Percentiles rank a stretch among this genome's conserved stretches.
phyloP scores from a whole-genome alignment of 2,797 vertebrate genomes.

The Masticophis lateralis region DNA sequence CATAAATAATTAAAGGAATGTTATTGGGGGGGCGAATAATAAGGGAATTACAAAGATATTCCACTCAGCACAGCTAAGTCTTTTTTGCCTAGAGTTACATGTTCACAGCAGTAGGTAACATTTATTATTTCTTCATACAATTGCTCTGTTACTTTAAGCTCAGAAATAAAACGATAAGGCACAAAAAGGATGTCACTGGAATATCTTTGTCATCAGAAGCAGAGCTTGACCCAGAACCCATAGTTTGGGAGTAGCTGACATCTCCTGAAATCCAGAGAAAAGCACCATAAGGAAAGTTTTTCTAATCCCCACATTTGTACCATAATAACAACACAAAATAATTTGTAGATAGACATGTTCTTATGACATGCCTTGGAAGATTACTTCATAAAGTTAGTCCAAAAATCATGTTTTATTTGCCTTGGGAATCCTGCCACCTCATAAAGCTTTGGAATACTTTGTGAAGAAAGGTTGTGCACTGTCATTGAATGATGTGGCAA shows the following conservation, averaged over 20 bases:
- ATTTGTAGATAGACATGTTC: not conserved
- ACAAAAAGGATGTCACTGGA: constrained; percentile 2
- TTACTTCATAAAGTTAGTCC: not conserved
- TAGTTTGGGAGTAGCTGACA: not conserved
- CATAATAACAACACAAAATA: not conserved
- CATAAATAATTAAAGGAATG: constrained; percentile 72
- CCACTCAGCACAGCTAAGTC: constrained; percentile 55
- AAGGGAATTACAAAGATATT: constrained; percentile 57
- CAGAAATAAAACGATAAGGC: constrained; percentile 30
- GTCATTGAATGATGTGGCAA: not conserved
- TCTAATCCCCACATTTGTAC: not conserved
- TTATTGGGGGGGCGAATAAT: constrained; percentile 56
- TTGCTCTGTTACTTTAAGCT: constrained; percentile 56
- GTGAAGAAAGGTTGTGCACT: not conserved
- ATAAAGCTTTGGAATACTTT: not conserved
- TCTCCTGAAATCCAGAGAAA: not conserved
- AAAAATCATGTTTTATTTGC: not conserved
- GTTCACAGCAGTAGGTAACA: constrained; percentile 57
- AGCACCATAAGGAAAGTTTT: not conserved
- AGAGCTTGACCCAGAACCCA: constrained; percentile 36
- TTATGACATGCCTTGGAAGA: not conserved
- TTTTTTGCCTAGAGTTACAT: constrained; percentile 65
- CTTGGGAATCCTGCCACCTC: not conserved
- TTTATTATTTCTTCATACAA: constrained; percentile 59
- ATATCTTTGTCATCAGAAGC: constrained; percentile 45